A percentile compares a stretch with the other conserved stretches of the same genome.
phyloP scores from a whole-genome alignment of 2,888 invertebrate species.

The Phlogophora meticulosa region DNA sequence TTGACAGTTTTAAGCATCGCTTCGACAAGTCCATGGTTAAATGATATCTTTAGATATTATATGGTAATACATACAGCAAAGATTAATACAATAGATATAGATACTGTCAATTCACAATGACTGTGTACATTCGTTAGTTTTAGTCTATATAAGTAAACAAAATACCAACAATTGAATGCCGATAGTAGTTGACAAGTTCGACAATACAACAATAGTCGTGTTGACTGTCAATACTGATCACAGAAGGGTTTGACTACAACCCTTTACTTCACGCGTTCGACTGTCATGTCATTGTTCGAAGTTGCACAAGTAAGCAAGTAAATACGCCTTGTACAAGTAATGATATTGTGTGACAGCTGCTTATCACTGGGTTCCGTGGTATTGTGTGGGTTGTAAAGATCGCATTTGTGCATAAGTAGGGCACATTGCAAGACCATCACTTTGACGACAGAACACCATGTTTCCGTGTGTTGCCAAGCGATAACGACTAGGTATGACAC shows the following conservation, averaged over 20 bases:
- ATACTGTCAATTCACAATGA: slow-evolving; percentile 27
- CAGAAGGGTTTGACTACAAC: slow-evolving; percentile 37
- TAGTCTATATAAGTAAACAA: slow-evolving; percentile 31
- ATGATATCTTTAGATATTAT: no score
- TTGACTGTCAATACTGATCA: slow-evolving; percentile 37
- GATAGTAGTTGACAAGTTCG: slow-evolving; percentile 29
- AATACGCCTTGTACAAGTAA: slow-evolving; percentile 28
- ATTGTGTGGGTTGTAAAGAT: slow-evolving; percentile 48
- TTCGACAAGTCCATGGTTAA: no score
- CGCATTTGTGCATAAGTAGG: slow-evolving; percentile 57
- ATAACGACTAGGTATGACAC: slow-evolving; percentile 38
- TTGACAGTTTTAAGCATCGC: no score
- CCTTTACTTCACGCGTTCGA: slow-evolving; percentile 47
- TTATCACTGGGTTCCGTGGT: slow-evolving; percentile 56
- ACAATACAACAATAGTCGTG: slow-evolving; percentile 42
- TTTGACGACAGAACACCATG: slow-evolving; percentile 16
- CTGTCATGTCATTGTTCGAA: slow-evolving; percentile 26
- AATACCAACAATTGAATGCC: slow-evolving; percentile 34
- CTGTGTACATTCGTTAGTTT: slow-evolving; percentile 20
- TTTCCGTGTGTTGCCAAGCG: slow-evolving; percentile 52
- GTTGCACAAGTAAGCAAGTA: slow-evolving; percentile 27
- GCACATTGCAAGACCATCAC: slow-evolving; percentile 50
- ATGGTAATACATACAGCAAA: not conserved
- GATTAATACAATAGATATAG: slow-evolving; percentile 12
- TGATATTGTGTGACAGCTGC: slow-evolving; percentile 54